These are phyloP conservation scores for Apis laboriosa DNA, from an alignment of 1,140 invertebrate genomes.

Conservation along the genomic window DNA sequence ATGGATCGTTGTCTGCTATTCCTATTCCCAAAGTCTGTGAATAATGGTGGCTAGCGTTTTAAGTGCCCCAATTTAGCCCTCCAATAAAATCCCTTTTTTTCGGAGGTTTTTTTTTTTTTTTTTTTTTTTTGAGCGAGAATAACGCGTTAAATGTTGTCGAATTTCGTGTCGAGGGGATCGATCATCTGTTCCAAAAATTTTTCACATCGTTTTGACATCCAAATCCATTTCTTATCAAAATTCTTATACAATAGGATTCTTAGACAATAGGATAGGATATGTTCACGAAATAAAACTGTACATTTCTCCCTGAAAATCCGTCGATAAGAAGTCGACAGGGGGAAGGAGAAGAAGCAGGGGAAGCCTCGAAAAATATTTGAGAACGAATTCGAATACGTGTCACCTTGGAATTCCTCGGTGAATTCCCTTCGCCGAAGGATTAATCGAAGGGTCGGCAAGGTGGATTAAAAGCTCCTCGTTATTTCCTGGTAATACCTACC, in stretches of 20 bases:
- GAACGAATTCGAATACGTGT: neutral
- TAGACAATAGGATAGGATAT: neutral
- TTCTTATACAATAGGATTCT: too few species aligned
- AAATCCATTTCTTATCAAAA: too few species aligned
- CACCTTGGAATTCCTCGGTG: too few species aligned
- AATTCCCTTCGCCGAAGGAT: conserved; percentile 31
- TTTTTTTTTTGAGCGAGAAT: too few species aligned
- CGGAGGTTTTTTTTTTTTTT: too few species aligned
- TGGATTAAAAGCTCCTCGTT: conserved; percentile 58
- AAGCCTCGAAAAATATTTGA: conserved; percentile 6
- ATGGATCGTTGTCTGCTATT: neutral
- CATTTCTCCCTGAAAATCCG: conserved; percentile 8
- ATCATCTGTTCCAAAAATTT: too few species aligned
- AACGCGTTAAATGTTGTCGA: too few species aligned
- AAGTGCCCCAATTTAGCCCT: too few species aligned
- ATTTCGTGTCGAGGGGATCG: too few species aligned
- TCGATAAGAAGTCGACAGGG: neutral
- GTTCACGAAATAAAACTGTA: neutral
- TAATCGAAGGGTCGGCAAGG: conserved; percentile 50
- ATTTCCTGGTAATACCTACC: conserved; percentile 37
- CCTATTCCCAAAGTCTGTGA: neutral
- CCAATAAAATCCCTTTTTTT: too few species aligned
- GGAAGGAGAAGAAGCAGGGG: neutral
- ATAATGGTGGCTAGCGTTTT: too few species aligned
- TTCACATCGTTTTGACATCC: too few species aligned